A percentile compares a stretch with the other conserved stretches of the same genome.
These are phyloP conservation scores for Elgaria multicarinata DNA, from an alignment of 2,113 vertebrate genomes.

Conservation along the genomic window DNA sequence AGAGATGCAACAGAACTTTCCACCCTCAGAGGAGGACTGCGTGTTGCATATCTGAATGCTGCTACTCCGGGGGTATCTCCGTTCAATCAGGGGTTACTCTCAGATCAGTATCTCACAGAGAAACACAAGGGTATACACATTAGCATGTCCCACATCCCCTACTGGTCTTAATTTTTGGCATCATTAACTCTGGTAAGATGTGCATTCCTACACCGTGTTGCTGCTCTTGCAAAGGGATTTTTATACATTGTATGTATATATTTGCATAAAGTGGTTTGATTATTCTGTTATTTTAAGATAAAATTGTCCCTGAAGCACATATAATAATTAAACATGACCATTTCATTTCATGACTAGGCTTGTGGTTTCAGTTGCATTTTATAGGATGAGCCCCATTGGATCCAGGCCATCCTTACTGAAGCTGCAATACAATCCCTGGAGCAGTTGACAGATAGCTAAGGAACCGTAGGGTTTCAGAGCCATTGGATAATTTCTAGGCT, in stretches of 20 bases:
- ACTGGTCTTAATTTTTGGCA: too few species aligned
- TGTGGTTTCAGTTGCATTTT: not conserved
- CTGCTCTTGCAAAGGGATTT: not conserved
- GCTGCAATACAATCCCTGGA: not conserved
- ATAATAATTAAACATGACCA: not conserved
- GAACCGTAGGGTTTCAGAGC: not conserved
- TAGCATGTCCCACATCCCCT: not conserved
- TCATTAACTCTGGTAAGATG: slow-evolving; percentile 1
- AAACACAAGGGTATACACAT: not conserved
- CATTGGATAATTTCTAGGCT: not conserved
- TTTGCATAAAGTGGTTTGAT: not conserved
- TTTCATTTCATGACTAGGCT: not conserved
- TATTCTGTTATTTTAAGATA: not conserved
- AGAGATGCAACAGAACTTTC: not conserved
- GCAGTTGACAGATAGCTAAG: not conserved
- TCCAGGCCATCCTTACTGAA: not conserved
- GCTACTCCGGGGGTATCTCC: not conserved
- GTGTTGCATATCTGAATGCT: not conserved
- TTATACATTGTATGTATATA: not conserved
- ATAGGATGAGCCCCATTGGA: not conserved
- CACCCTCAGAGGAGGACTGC: not conserved
- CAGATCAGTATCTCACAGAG: not conserved
- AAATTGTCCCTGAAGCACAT: not conserved
- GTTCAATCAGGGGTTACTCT: not conserved
- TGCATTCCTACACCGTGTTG: not conserved